Base-by-base conservation (phyloP, 1,140 invertebrate species). In the Drosophila athabasca region DNA sequence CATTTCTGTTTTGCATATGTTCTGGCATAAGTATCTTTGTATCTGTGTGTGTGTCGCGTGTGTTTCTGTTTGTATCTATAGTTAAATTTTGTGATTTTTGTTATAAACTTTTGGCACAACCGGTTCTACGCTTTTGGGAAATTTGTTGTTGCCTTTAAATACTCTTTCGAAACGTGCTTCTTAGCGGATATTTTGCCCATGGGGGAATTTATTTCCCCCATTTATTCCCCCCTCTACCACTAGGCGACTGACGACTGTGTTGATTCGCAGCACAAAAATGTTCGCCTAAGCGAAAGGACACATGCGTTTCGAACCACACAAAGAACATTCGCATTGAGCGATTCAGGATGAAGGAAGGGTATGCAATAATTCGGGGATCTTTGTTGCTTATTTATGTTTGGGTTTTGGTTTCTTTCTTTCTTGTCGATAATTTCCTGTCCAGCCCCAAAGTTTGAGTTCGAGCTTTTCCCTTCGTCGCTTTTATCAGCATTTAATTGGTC, bases 401-500 rank as follows among this genome's bases (percentile, higher is more conserved):
- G 6, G 6, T 35, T 35, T 69, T 24, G 62, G 22, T n/a, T 22
- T 13, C 2, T 7, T 43, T 31, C 52, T 7, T 35, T 31, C 4
- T 19, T 41, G 29, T 8, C 11, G 19, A 39, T 48, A 81, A 68
- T 79, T 74, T 79, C 46, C 69, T 62, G 75, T 29, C 26, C 15
- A 26, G 22, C 19, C 45, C 46, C 22, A n/a, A 15, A 55, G 17
- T 19, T 19, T 19, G 22, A 55, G 49, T 57, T 2, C 35, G 8
- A 39, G 35, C 35, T 13, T 9, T 11, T 52, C 41, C 24, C 48
- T 13, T 48, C 48, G 29, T 35, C 49, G 54, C 61, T 75, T 81
- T 87, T 87, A 85, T 85, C 83, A 85, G 74, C 78, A 78, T 78
- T 85, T 87, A 85, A 85, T 87, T 85, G 75, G 82, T 76, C 78